These are phyloP conservation scores for Caenorhabditis becei DNA, from an alignment of 2,888 invertebrate genomes.

Conservation along the genomic window DNA sequence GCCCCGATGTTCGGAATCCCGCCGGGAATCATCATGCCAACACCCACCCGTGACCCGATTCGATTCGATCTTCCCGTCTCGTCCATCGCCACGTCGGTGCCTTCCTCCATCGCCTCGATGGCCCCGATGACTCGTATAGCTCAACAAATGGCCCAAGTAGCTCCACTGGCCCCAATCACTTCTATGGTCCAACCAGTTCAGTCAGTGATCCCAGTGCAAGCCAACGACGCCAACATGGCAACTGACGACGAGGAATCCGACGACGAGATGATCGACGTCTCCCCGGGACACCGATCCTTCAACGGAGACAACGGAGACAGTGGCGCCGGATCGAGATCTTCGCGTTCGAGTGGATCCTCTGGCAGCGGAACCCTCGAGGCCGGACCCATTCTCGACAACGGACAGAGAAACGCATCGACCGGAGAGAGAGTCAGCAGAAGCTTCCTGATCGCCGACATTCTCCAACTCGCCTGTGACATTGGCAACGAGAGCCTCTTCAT, in stretches of 20 bases:
- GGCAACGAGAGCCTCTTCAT: slow-evolving; percentile 5
- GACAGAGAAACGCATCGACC: background rate
- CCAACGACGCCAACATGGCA: background rate
- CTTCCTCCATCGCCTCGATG: background rate
- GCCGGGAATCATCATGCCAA: background rate
- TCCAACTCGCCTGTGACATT: slow-evolving; percentile 27
- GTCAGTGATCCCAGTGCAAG: background rate
- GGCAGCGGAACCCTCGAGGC: slow-evolving; percentile 37
- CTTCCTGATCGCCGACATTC: slow-evolving; percentile 49
- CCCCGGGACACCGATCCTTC: background rate
- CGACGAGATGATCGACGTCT: background rate
- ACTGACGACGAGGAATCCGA: slow-evolving; percentile 32
- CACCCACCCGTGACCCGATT: slow-evolving; percentile 1
- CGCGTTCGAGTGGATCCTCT: slow-evolving; percentile 35
- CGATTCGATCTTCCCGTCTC: background rate
- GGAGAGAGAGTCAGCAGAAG: slow-evolving; percentile 15
- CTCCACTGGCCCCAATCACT: background rate
- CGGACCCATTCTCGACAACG: slow-evolving; percentile 4
- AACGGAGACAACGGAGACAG: background rate
- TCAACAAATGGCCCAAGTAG: background rate
- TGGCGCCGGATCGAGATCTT: slow-evolving; percentile 12
- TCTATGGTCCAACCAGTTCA: background rate
- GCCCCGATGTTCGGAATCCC: slow-evolving; percentile 22
- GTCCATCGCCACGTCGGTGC: background rate
- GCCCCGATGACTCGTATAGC: background rate